These are phyloP conservation scores for Anser brachyrhynchus DNA, from an alignment of 2,113 vertebrate species.

Conservation along the genomic window DNA sequence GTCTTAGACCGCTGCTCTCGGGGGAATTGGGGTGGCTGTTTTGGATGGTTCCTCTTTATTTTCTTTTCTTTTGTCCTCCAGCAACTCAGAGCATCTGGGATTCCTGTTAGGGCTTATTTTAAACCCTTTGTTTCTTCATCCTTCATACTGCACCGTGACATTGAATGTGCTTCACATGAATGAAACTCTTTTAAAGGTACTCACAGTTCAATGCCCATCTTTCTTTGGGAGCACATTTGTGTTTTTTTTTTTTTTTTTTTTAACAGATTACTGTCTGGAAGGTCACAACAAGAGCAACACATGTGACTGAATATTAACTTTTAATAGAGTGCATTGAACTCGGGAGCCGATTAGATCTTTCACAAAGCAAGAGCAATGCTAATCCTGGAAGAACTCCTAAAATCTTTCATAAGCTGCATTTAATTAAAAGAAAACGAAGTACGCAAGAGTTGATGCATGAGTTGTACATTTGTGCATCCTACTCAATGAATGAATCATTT, in stretches of 20 bases:
- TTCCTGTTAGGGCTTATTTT: not conserved
- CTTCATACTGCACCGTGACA: not conserved
- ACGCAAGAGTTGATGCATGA: slow-evolving; percentile 38
- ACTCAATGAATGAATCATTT: slow-evolving; percentile 71
- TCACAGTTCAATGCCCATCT: not conserved
- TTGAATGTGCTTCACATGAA: slow-evolving; percentile 34
- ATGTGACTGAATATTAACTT: slow-evolving; percentile 1
- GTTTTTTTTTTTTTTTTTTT: not conserved
- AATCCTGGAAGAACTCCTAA: slow-evolving; percentile 14
- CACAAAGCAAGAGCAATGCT: not conserved
- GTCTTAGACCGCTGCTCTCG: not conserved
- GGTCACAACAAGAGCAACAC: slow-evolving; percentile 25
- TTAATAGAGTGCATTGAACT: slow-evolving; percentile 12
- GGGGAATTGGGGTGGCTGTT: not conserved
- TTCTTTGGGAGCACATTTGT: slow-evolving; percentile 15
- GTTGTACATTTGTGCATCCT: slow-evolving; percentile 56
- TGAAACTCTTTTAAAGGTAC: slow-evolving; percentile 1
- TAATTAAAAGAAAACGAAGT: slow-evolving; percentile 58
- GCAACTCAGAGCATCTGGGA: not conserved
- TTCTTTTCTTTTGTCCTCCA: not conserved
- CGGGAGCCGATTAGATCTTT: not conserved
- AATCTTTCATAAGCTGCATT: slow-evolving; percentile 56
- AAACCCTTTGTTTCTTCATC: slow-evolving; percentile 23
- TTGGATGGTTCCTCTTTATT: not conserved
- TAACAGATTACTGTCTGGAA: slow-evolving; percentile 37